phyloP scores from a whole-genome alignment of 2,797 vertebrate genomes.

The Poeciliopsis infans region DNA sequence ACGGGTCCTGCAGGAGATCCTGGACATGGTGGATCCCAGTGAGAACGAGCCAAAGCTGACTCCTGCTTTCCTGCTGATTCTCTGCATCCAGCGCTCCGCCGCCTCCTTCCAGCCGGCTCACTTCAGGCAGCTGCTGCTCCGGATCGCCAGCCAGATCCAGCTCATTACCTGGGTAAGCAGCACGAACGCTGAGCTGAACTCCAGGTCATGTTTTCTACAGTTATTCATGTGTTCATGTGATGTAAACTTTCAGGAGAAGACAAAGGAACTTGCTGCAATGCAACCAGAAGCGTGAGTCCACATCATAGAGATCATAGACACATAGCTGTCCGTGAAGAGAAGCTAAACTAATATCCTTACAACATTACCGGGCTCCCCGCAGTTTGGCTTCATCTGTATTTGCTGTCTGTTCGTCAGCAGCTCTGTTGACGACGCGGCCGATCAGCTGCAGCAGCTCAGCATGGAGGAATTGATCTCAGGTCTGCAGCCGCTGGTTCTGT shows the following conservation, averaged over 20 bases:
- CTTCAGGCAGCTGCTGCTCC: conserved; percentile 79
- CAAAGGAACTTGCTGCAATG: conserved; percentile 79
- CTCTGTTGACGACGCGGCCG: conserved; percentile 33
- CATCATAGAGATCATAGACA: background rate
- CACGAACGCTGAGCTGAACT: background rate
- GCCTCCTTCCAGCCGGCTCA: conserved; percentile 63
- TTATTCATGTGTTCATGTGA: conserved; percentile 37
- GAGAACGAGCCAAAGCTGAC: conserved; percentile 73
- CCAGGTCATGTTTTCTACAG: background rate
- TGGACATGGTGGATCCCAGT: conserved; percentile 61
- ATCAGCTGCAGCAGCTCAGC: conserved; percentile 47
- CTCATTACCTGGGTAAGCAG: conserved; percentile 77
- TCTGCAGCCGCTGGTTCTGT: conserved; percentile 79
- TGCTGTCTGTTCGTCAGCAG: conserved; percentile 36
- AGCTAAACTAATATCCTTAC: background rate
- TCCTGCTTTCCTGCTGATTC: conserved; percentile 80
- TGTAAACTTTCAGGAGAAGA: conserved; percentile 76
- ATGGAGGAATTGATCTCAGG: conserved; percentile 75
- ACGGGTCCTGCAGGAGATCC: conserved; percentile 73
- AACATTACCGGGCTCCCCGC: too few relatives aligned
- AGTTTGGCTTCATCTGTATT: background rate
- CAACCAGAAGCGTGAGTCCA: conserved; percentile 80
- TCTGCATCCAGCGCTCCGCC: conserved; percentile 81
- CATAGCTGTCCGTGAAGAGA: background rate
- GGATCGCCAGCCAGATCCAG: conserved; percentile 78